Base-by-base conservation (phyloP, 2,113 vertebrate genomes). In the Ovibos moschatus region DNA sequence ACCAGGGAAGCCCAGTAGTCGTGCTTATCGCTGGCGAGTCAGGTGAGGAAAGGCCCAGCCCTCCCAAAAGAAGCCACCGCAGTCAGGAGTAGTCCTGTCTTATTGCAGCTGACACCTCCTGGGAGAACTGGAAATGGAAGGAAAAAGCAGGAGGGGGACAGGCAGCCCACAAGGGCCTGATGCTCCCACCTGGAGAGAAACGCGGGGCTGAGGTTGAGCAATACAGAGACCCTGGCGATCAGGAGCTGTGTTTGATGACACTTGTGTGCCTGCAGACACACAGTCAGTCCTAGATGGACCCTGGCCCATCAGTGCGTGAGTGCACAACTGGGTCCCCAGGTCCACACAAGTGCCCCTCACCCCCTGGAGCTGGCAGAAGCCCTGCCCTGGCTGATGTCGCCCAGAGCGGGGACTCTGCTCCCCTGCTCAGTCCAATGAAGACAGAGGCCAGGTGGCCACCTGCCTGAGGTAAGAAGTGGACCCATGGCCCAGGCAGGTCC, bases 291-390 rank as follows among this genome's bases (percentile, higher is more conserved):
- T 4, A 21, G 17, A 2, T 7, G 27, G 85, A 50, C 5, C 5
- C 33, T 4, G 19, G 81, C 8, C 14, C 30, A 28, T 0, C 58
- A 8, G 1, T 11, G 6, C 5, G 2, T 53, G 45, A 67, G 7
- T 11, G 17, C 23, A 40, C 6, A 17, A 6, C 17, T 40, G 25
- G 67, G 15, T 33, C 40, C 43, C 60, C n/a, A 91, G 58, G 76
- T 30, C 14, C 1, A 3, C 25, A 17, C 8, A 14, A 3, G 0
- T 0, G 1, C 36, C n/a, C 43, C 3, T 27, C 12, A 10, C 1
- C 19, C 9, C 28, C 30, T 40, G 9, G 47, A 84, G n/a, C 45
- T 21, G 8, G 40, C 30, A 10, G 78, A 92, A 94, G 53, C 57
- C 1, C 30, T 15, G 10, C 8, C 33, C 64, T 83, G 10, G 21